A percentile compares a stretch with the other conserved stretches of the same genome.
Evolutionary conservation across 2,888 invertebrate genomes (phyloP).

Genomic region (Lycaena phlaeas): DNA sequence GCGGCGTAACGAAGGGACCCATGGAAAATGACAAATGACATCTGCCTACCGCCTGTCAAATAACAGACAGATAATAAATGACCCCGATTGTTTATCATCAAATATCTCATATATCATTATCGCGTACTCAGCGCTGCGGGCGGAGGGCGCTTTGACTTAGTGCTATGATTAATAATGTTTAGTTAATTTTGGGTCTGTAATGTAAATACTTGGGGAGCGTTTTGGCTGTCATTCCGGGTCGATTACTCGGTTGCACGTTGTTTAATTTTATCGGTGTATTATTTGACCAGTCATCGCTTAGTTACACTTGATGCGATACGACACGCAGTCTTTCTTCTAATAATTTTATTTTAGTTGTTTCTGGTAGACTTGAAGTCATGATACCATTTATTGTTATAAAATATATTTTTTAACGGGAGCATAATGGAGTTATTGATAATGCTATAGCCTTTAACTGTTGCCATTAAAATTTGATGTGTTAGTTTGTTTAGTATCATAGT

Average conservation of each 20-base stretch:
- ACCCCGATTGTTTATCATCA: slow-evolving; percentile 76
- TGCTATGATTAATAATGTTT: slow-evolving; percentile 69
- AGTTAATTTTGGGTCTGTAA: slow-evolving; percentile 65
- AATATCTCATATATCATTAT: slow-evolving; percentile 74
- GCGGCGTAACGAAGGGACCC: slow-evolving; percentile 69
- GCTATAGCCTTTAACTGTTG: too few relatives aligned
- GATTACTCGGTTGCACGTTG: slow-evolving; percentile 35
- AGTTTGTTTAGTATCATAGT: too few relatives aligned
- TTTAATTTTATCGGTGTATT: slow-evolving; percentile 5
- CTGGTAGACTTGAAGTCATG: too few relatives aligned
- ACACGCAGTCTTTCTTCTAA: neutral
- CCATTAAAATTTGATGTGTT: too few relatives aligned
- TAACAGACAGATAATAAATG: slow-evolving; percentile 79
- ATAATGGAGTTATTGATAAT: too few relatives aligned
- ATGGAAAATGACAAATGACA: slow-evolving; percentile 79
- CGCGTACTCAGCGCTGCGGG: slow-evolving; percentile 59
- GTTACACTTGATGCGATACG: slow-evolving; percentile 1
- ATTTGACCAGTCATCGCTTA: slow-evolving; percentile 7
- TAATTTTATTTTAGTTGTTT: neutral
- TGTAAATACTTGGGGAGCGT: slow-evolving; percentile 61
- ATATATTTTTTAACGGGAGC: too few relatives aligned
- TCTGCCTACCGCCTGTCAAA: slow-evolving; percentile 79
- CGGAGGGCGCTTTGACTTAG: slow-evolving; percentile 45
- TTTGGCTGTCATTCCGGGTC: slow-evolving; percentile 53
- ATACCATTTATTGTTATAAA: too few relatives aligned